These are phyloP conservation scores for Cephalopachus bancanus DNA, from an alignment of 2,797 vertebrate species.

Conservation along the genomic window DNA sequence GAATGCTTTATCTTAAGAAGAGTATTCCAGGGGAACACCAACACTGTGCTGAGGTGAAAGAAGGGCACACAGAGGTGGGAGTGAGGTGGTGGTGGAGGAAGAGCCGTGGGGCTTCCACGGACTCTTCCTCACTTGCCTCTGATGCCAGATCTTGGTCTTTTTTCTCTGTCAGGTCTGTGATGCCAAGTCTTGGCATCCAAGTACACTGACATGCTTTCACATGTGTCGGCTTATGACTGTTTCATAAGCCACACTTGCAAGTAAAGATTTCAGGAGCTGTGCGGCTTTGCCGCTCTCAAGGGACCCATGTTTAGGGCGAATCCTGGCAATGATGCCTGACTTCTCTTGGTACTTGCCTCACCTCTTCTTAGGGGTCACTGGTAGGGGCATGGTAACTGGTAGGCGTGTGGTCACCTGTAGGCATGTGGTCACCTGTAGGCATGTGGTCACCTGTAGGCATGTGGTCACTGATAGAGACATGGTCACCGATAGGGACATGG, in stretches of 20 bases:
- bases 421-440: too few species aligned
- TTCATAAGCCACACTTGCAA: slow-evolving; percentile 23
- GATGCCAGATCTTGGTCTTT: background rate
- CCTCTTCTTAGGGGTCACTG: background rate
- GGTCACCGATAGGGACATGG: too few species aligned
- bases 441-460: too few species aligned
- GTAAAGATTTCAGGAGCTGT: background rate
- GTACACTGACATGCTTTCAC: background rate
- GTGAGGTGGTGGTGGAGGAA: background rate
- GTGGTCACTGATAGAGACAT: too few species aligned
- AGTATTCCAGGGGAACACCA: background rate
- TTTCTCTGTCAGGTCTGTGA: background rate
- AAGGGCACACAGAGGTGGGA: background rate
- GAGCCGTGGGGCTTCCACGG: background rate
- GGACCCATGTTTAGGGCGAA: background rate
- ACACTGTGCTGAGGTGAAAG: background rate
- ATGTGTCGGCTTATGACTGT: slow-evolving; percentile 10
- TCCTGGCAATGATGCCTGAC: background rate
- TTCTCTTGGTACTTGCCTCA: background rate
- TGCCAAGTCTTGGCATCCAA: background rate
- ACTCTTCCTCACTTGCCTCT: slow-evolving; percentile 36
- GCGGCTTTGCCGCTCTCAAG: background rate
- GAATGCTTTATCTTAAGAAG: slow-evolving; percentile 43
- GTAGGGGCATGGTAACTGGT: too few species aligned
- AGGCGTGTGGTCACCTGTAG: too few species aligned